Percentiles rank a stretch among this genome's conserved stretches.
Evolutionary conservation across 2,888 invertebrate species (phyloP).

Genomic region (Parochlus steinenii): DNA sequence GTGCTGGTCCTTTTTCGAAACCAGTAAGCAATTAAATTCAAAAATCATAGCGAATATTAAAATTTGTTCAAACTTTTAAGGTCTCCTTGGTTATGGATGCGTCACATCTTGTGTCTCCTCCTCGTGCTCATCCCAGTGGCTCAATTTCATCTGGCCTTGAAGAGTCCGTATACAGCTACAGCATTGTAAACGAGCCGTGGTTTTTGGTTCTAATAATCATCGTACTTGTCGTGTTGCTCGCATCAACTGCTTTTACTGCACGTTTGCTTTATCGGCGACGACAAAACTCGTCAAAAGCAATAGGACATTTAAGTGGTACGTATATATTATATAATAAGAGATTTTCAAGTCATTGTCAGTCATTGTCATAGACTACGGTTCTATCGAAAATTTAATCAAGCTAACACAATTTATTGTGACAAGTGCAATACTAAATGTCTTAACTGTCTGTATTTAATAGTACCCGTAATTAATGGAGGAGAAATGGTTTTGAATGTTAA

Average conservation of each 20-base stretch:
- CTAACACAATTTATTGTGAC: neutral
- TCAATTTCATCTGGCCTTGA: conserved; percentile 25
- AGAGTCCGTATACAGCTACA: conserved; percentile 15
- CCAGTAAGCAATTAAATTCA: conserved; percentile 36
- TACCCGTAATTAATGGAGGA: conserved; percentile 31
- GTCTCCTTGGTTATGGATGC: conserved; percentile 31
- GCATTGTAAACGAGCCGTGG: conserved; percentile 27
- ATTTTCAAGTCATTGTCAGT: neutral
- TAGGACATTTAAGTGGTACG: conserved; percentile 46
- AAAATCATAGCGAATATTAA: neutral
- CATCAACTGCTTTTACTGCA: conserved; percentile 23
- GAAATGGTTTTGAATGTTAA: conserved; percentile 32
- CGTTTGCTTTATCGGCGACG: conserved; percentile 29
- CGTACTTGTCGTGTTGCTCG: conserved; percentile 24
- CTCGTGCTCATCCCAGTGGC: conserved; percentile 32
- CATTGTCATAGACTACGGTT: no score
- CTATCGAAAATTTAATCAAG: neutral
- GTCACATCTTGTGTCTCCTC: conserved; percentile 28
- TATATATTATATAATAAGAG: conserved; percentile 5
- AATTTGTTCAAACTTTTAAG: conserved; percentile 16
- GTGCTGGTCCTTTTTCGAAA: conserved; percentile 74
- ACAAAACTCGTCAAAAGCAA: conserved; percentile 32
- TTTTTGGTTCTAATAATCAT: conserved; percentile 28
- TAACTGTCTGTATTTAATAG: conserved; percentile 9
- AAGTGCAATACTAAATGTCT: neutral